Evolutionary conservation across 2,113 vertebrate species (phyloP).

Genomic region (Mastomys natalensis): DNA sequence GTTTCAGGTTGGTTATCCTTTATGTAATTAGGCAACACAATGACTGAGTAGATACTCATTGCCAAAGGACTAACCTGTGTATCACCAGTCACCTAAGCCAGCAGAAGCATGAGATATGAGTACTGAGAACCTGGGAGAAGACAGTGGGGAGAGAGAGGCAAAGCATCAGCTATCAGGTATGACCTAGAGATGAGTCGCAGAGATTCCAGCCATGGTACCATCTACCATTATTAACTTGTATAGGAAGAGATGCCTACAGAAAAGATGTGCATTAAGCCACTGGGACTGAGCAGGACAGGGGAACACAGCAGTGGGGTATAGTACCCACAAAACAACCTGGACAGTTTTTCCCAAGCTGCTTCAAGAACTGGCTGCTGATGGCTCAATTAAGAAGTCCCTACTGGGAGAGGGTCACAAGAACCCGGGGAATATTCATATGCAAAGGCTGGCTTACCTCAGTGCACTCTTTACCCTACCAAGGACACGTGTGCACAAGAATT

Average conservation of each 20-base stretch:
- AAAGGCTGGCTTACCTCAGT: too few relatives aligned
- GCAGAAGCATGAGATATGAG: background rate
- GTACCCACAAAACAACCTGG: fast-evolving
- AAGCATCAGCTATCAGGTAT: too few relatives aligned
- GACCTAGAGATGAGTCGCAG: background rate
- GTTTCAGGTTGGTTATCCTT: background rate
- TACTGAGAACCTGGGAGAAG: background rate
- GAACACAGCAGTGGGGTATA: fast-evolving
- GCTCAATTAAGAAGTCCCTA: background rate
- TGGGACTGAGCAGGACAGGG: fast-evolving
- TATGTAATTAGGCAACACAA: background rate
- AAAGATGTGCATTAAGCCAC: background rate
- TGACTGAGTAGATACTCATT: background rate
- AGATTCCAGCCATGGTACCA: background rate
- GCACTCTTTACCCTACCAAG: background rate
- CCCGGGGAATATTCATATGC: background rate
- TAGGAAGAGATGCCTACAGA: background rate
- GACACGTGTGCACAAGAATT: too few relatives aligned
- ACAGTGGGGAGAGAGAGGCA: too few relatives aligned
- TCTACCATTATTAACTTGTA: background rate
- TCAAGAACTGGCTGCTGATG: background rate
- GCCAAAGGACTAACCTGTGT: background rate
- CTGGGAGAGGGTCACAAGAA: background rate
- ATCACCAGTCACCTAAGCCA: background rate
- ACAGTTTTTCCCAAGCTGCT: background rate